These are phyloP conservation scores for Helleia helle DNA, from an alignment of 2,888 invertebrate species.

Conservation along the genomic window DNA sequence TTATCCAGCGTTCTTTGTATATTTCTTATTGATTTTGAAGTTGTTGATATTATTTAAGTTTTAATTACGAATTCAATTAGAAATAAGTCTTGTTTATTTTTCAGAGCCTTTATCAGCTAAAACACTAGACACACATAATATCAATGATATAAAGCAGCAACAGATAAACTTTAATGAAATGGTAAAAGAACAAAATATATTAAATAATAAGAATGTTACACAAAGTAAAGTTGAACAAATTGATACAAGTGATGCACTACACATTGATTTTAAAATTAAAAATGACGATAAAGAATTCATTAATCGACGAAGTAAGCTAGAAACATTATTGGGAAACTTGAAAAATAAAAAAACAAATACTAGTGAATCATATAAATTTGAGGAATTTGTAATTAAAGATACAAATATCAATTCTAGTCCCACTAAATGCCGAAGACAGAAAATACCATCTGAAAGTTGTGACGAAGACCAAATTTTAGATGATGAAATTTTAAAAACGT, in stretches of 20 bases:
- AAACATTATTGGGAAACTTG: slow-evolving; percentile 34
- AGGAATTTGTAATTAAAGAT: slow-evolving; percentile 28
- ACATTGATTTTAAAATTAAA: slow-evolving; percentile 14
- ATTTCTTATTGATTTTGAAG: no score
- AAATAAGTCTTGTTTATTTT: no score
- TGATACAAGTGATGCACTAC: slow-evolving; percentile 7
- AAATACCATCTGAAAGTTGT: slow-evolving; percentile 8
- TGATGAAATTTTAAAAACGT: slow-evolving; percentile 13
- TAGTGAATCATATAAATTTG: no score
- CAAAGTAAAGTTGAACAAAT: background rate
- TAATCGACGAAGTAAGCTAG: slow-evolving; percentile 43
- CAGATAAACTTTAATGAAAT: slow-evolving; percentile 4
- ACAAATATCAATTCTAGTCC: background rate
- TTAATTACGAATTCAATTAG: no score
- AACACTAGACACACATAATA: background rate
- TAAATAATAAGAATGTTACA: slow-evolving; percentile 1
- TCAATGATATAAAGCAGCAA: slow-evolving; percentile 7
- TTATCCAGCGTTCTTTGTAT: no score
- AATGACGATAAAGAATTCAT: slow-evolving; percentile 30
- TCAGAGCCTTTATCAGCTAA: slow-evolving; percentile 28
- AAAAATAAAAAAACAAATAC: slow-evolving; percentile 31
- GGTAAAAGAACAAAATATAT: background rate
- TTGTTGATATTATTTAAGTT: no score
- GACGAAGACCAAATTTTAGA: slow-evolving; percentile 15
- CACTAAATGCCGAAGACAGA: background rate